Evolutionary conservation across 2,888 invertebrate species (phyloP).

Genomic region (Autographa pulchrina): DNA sequence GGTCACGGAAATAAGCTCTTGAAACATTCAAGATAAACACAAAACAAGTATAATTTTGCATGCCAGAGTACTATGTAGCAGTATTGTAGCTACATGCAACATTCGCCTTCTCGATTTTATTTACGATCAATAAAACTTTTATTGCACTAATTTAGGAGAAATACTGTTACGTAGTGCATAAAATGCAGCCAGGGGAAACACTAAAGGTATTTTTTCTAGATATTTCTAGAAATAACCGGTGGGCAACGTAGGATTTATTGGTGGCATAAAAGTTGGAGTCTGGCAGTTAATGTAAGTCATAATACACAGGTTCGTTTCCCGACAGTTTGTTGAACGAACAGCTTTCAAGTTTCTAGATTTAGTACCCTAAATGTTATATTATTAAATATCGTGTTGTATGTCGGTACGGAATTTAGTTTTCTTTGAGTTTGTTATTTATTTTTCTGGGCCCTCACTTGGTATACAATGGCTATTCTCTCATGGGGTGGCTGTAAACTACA

Average conservation of each 20-base stretch:
- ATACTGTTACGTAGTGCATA: constrained; percentile 66
- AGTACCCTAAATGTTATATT: constrained; percentile 46
- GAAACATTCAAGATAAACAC: constrained; percentile 16
- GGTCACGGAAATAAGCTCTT: neutral
- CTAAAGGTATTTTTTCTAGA: constrained; percentile 68
- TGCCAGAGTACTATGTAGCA: constrained; percentile 12
- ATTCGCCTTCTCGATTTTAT: constrained; percentile 60
- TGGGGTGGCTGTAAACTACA: constrained; percentile 32
- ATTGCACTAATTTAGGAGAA: constrained; percentile 73
- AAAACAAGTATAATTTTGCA: constrained; percentile 39
- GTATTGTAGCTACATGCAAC: constrained; percentile 15
- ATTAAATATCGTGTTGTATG: constrained; percentile 44
- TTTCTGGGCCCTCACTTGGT: constrained; percentile 25
- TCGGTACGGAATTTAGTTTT: constrained; percentile 39
- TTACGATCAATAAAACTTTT: constrained; percentile 77
- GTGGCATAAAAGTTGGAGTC: constrained; percentile 78
- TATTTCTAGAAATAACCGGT: constrained; percentile 67
- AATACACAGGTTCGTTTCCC: constrained; percentile 70
- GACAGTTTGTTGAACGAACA: constrained; percentile 61
- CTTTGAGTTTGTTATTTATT: constrained; percentile 49
- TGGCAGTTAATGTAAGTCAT: constrained; percentile 73
- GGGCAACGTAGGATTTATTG: constrained; percentile 74
- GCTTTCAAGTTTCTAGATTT: constrained; percentile 69
- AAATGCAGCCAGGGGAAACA: constrained; percentile 55
- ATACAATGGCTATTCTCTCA: constrained; percentile 40